A percentile compares a stretch with the other conserved stretches of the same genome.
Evolutionary conservation across 1,140 invertebrate species (phyloP).

Genomic region (Dufourea novaeangliae): DNA sequence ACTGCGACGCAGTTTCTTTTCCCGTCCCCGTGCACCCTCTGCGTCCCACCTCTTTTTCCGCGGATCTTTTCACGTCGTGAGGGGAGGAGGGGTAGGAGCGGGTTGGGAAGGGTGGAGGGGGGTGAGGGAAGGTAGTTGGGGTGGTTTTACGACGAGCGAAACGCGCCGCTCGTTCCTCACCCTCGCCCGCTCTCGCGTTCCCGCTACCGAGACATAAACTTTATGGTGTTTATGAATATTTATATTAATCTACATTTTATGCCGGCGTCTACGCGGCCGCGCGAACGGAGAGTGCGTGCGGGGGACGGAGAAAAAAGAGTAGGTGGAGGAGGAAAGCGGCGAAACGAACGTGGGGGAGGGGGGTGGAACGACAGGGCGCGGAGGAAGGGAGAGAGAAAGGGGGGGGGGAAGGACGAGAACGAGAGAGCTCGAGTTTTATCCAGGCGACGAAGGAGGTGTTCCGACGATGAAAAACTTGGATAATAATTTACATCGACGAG

Average conservation of each 20-base stretch:
- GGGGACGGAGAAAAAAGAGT: slow-evolving; percentile 1
- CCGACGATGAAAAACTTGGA: slow-evolving; percentile 67
- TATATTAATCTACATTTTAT: slow-evolving; percentile 79
- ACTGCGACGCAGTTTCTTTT: slow-evolving; percentile 31
- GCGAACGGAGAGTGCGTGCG: slow-evolving; percentile 33
- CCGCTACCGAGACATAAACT: slow-evolving; percentile 73
- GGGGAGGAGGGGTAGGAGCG: background rate
- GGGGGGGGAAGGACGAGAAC: slow-evolving; percentile 17
- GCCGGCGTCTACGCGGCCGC: slow-evolving; percentile 58
- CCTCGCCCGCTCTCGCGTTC: slow-evolving; percentile 35
- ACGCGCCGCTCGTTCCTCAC: slow-evolving; percentile 59
- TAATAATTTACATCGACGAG: slow-evolving; percentile 67
- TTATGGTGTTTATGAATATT: slow-evolving; percentile 80
- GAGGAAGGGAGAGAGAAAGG: background rate
- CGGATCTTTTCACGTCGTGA: slow-evolving; percentile 30
- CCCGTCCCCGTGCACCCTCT: background rate
- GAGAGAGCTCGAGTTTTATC: slow-evolving; percentile 65
- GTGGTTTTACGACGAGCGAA: slow-evolving; percentile 75
- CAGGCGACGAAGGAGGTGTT: slow-evolving; percentile 52
- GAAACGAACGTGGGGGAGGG: slow-evolving; percentile 9
- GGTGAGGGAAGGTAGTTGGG: slow-evolving; percentile 47
- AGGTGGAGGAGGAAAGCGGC: background rate
- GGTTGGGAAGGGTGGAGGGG: slow-evolving; percentile 12
- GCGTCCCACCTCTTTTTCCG: slow-evolving; percentile 6
- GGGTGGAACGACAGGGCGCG: no score